phyloP scores from a whole-genome alignment of 1,140 invertebrate genomes.

The Pissodes strobi region DNA sequence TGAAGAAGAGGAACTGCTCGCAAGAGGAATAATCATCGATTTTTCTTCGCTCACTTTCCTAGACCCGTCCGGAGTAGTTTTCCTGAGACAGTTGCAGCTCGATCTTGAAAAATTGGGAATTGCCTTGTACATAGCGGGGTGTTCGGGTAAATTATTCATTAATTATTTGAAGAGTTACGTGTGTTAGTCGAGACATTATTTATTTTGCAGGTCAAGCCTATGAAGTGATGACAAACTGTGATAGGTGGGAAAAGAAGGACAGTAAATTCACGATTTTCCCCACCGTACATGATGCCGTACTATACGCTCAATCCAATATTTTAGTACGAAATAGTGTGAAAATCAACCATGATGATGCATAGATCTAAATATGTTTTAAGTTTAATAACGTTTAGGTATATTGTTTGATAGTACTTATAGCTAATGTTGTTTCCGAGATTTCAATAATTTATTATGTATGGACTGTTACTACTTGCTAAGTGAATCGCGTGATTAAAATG shows the following conservation, averaged over 20 bases:
- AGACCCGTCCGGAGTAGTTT: constrained; percentile 68
- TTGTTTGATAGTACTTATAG: too few species aligned
- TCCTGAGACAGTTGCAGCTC: constrained; percentile 61
- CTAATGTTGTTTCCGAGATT: too few species aligned
- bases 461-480: too few species aligned
- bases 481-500: too few species aligned
- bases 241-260: constrained; percentile 60
- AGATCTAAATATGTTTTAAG: too few species aligned
- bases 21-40: constrained; percentile 63
- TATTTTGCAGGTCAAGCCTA: constrained; percentile 62
- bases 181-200: neutral
- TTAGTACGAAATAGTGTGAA: constrained; percentile 9
- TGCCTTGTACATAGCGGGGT: constrained; percentile 63
- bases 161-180: neutral
- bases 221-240: constrained; percentile 67
- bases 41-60: constrained; percentile 71
- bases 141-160: constrained; percentile 60
- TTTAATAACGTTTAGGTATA: too few species aligned
- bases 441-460: too few species aligned
- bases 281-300: constrained; percentile 72
- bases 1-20: constrained; percentile 33
- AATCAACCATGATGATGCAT: too few species aligned
- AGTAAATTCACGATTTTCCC: constrained; percentile 67
- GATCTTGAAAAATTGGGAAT: constrained; percentile 63
- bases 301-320: constrained; percentile 57